Percentiles rank a stretch among this genome's conserved stretches.
Evolutionary conservation across 2,888 invertebrate species (phyloP).

Genomic region (Drosophila maculinotata): DNA sequence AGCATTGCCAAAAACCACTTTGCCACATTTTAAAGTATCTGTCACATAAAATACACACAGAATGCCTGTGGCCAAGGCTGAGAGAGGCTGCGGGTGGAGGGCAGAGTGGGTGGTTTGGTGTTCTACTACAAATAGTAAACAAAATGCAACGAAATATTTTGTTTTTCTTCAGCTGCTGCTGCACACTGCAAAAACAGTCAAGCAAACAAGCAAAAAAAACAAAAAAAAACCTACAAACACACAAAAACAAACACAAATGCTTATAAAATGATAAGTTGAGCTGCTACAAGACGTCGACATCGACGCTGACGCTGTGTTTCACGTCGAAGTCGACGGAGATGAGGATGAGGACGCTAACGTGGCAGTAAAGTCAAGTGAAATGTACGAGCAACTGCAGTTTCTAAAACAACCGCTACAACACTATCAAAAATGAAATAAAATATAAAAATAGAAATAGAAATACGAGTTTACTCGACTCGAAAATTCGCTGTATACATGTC

Average conservation of each 20-base stretch:
- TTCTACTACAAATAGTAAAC: constrained; percentile 38
- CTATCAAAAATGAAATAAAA: constrained; percentile 20
- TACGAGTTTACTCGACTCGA: not conserved
- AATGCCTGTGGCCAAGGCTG: constrained; percentile 34
- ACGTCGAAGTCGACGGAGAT: constrained; percentile 5
- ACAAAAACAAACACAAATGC: constrained; percentile 62
- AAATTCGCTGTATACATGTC: not conserved
- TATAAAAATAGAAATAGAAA: not conserved
- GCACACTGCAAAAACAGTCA: constrained; percentile 42
- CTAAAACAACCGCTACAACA: constrained; percentile 24
- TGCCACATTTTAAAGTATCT: constrained; percentile 76
- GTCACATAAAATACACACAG: constrained; percentile 69
- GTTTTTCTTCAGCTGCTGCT: constrained; percentile 55
- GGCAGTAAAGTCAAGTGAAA: constrained; percentile 74
- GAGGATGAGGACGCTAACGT: constrained; percentile 42
- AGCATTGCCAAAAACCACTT: constrained; percentile 63
- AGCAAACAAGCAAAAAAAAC: constrained; percentile 24
- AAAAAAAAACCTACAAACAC: constrained; percentile 11
- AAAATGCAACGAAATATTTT: constrained; percentile 76
- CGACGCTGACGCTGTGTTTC: constrained; percentile 9
- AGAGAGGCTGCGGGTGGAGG: not conserved
- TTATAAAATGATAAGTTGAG: constrained; percentile 75
- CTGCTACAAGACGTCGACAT: constrained; percentile 36
- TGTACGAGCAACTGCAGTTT: constrained; percentile 45
- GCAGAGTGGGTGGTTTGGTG: not conserved